Evolutionary conservation across 1,140 invertebrate species (phyloP).

Genomic region (Pseudomyrmex concolor): DNA sequence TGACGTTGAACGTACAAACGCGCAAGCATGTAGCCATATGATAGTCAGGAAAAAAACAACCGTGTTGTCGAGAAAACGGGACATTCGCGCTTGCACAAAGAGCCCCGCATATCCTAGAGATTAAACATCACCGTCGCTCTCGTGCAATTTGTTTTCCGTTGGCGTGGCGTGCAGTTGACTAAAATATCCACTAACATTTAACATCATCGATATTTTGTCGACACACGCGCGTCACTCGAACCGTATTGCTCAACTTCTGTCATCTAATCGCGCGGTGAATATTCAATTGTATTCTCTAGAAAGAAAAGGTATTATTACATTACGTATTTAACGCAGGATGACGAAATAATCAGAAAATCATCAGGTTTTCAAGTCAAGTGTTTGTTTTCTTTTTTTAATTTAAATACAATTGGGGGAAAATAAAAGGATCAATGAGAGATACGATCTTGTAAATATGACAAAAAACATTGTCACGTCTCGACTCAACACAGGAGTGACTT

Average conservation of each 20-base stretch:
- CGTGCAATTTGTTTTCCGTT: conserved; percentile 35
- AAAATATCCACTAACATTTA: conserved; percentile 48
- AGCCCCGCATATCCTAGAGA: conserved; percentile 49
- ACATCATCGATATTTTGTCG: conserved; percentile 23
- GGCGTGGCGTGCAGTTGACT: background rate
- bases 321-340: background rate
- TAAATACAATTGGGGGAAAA: background rate
- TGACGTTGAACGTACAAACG: conserved; percentile 49
- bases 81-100: conserved; percentile 34
- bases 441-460: background rate
- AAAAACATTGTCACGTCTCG: conserved; percentile 21
- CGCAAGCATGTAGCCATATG: conserved; percentile 36
- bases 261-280: background rate
- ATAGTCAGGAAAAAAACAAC: conserved; percentile 40
- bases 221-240: background rate
- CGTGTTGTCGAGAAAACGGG: conserved; percentile 53
- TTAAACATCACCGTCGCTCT: conserved; percentile 52
- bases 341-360: background rate
- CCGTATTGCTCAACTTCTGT: background rate
- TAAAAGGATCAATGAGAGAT: background rate
- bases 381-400: conserved; percentile 5
- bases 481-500: conserved; percentile 18
- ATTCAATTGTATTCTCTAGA: background rate
- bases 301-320: background rate
- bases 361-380: background rate